Evolutionary conservation across 2,888 invertebrate genomes (phyloP).

Genomic region (Rotaria socialis): DNA sequence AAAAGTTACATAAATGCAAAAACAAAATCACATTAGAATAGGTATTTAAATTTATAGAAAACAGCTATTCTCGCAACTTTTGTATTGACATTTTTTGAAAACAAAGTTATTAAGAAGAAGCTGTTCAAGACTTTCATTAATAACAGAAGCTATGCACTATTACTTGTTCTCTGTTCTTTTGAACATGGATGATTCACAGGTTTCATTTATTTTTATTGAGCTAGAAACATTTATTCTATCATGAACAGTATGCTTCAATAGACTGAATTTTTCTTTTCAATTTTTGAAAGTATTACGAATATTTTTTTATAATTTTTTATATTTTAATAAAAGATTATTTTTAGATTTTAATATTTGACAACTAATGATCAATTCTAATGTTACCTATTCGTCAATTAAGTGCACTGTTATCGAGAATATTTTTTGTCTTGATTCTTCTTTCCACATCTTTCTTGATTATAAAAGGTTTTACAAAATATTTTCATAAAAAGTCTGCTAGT

Average conservation of each 20-base stretch:
- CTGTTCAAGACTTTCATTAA: background rate
- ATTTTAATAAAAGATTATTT: background rate
- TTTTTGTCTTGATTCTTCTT: background rate
- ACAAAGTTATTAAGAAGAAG: background rate
- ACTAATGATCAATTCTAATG: background rate
- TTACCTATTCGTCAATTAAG: background rate
- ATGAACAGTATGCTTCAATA: background rate
- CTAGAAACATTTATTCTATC: background rate
- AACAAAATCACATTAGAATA: background rate
- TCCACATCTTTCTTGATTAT: background rate
- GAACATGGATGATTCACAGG: background rate
- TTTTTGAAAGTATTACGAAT: background rate
- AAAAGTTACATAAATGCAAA: background rate
- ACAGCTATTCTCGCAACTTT: background rate
- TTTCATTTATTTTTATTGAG: background rate
- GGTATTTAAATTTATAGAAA: no score
- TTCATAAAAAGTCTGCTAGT: background rate
- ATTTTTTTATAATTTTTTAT: background rate
- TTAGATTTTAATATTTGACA: background rate
- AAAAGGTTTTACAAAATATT: background rate
- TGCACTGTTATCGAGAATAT: background rate
- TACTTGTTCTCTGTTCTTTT: background rate
- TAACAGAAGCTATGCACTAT: background rate
- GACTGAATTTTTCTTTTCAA: background rate
- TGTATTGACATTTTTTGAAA: background rate